phyloP scores from a whole-genome alignment of 2,888 invertebrate species.

The Philereme transversata region DNA sequence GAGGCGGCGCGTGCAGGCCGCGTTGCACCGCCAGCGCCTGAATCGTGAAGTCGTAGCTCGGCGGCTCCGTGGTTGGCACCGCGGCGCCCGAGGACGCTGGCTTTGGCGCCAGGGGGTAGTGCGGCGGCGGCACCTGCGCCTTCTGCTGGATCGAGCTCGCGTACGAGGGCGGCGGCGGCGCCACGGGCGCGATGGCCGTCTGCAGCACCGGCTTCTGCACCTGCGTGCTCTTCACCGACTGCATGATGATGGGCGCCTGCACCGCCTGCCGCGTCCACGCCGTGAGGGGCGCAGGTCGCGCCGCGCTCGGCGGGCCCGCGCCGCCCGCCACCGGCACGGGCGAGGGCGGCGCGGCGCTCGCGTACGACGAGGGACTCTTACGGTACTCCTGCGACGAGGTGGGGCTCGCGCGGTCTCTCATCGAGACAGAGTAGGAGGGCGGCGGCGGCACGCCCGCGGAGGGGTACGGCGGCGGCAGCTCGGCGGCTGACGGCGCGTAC shows the following conservation, averaged over 20 bases:
- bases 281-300: slow-evolving; percentile 87
- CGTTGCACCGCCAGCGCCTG: slow-evolving; percentile 90
- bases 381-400: slow-evolving; percentile 92
- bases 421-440: slow-evolving; percentile 93
- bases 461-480: slow-evolving; percentile 89
- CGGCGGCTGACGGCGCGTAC: slow-evolving; percentile 89
- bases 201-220: slow-evolving; percentile 97
- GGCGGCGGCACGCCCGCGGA: slow-evolving; percentile 87
- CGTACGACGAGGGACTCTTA: slow-evolving; percentile 93
- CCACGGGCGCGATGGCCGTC: slow-evolving; percentile 96
- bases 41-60: slow-evolving; percentile 96
- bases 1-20: slow-evolving; percentile 87
- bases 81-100: slow-evolving; percentile 81
- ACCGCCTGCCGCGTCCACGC: slow-evolving; percentile 95
- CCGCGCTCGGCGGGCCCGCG: slow-evolving; percentile 79
- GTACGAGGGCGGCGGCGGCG: slow-evolving; percentile 93
- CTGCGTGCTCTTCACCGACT: slow-evolving; percentile 97
- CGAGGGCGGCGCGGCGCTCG: slow-evolving; percentile 82
- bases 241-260: slow-evolving; percentile 97
- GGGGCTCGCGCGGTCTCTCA: slow-evolving; percentile 94
- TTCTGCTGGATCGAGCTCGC: slow-evolving; percentile 92
- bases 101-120: slow-evolving; percentile 79
- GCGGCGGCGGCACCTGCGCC: slow-evolving; percentile 80
- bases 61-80: slow-evolving; percentile 93
- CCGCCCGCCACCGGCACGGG: slow-evolving; percentile 82